Evolutionary conservation across 2,797 vertebrate genomes (phyloP), one percentile per base, ranked within the genome.

Genomic region (Merluccius polli): DNA sequence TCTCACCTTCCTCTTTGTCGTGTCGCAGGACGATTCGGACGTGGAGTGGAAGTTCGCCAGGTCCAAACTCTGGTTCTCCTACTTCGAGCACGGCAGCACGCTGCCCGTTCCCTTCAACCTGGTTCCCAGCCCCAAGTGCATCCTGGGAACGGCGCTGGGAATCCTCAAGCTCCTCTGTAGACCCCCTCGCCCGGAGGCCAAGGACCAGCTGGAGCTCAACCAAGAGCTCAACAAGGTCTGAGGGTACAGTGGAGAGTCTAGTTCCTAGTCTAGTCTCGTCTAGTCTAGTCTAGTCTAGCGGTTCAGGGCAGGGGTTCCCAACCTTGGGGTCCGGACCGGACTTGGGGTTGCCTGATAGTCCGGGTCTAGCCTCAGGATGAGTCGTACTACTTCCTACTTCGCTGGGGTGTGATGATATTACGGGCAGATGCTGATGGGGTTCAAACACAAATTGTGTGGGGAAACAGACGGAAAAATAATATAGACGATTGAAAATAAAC

Each of bases 11-110:
- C 52, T 59, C n/a, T 11, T 24, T 27, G n/a, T 27, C 59, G 3
- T 16, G 59, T 4, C 8, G 59, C 88, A 99, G 97, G 96, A 96
- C 77, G 97, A 99, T 83, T 94, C 97, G 70, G 97, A 98, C 24
- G 97, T 98, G 1, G 97, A 99, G 80, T 99, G 97, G 97, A 98
- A 98, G 87, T 99, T 99, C 79, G 97, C 97, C 27, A 91, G 97
- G 75, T 95, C 97, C 1, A 99, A 98, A 77, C 95, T 99, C 27
- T 99, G 97, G 97, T 91, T 99, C 70, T 97, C 96, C 0, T 99
- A 99, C 86, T 98, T 98, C 82, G 95, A 98, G 84, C 94, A 96
- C 24, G 95, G 95, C 0, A 94, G 96, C 79, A 96, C 95, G 0
- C 90, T 99, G 71, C 96, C 97, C 36, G 96, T 97, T 44, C 97